Conservation (phyloP, 2,888 invertebrate species). For the Dascillus cervinus region DNA sequence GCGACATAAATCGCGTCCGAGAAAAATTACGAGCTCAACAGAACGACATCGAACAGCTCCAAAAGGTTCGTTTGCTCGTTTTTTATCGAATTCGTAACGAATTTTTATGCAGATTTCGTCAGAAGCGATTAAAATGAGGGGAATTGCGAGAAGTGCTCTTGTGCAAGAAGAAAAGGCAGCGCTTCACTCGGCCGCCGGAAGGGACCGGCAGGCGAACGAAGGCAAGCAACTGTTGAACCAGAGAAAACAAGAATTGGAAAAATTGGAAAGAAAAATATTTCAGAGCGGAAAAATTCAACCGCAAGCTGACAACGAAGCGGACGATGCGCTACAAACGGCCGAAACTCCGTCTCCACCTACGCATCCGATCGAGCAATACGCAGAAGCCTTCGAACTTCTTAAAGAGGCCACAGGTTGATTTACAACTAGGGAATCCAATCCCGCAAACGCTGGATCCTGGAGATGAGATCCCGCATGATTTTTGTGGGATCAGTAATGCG, state of each 20-base stretch:
- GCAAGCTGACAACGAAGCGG: constrained; percentile 33
- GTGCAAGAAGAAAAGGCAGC: constrained; percentile 63
- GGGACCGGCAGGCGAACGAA: constrained; percentile 56
- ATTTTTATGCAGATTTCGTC: constrained; percentile 54
- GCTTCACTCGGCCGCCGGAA: constrained; percentile 56
- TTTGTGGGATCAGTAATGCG: no score
- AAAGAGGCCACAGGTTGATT: constrained; percentile 74
- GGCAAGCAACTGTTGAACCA: constrained; percentile 64
- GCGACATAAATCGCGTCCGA: constrained; percentile 61
- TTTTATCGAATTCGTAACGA: constrained; percentile 1
- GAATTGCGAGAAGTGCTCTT: constrained; percentile 60
- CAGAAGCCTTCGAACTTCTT: constrained; percentile 62
- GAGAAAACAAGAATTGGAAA: constrained; percentile 64
- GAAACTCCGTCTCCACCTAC: constrained; percentile 8
- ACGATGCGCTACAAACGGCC: constrained; percentile 15
- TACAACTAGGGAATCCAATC: no score
- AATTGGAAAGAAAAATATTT: constrained; percentile 69
- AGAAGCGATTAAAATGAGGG: constrained; percentile 66
- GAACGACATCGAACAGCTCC: constrained; percentile 65
- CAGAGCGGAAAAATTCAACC: constrained; percentile 47
- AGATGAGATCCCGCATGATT: no score
- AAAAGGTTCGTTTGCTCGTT: constrained; percentile 37
- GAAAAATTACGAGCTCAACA: constrained; percentile 60
- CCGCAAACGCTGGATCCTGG: no score
- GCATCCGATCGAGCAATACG: constrained; percentile 45